Conservation (phyloP, 2,797 vertebrate species). For the Limnodromus scolopaceus region DNA sequence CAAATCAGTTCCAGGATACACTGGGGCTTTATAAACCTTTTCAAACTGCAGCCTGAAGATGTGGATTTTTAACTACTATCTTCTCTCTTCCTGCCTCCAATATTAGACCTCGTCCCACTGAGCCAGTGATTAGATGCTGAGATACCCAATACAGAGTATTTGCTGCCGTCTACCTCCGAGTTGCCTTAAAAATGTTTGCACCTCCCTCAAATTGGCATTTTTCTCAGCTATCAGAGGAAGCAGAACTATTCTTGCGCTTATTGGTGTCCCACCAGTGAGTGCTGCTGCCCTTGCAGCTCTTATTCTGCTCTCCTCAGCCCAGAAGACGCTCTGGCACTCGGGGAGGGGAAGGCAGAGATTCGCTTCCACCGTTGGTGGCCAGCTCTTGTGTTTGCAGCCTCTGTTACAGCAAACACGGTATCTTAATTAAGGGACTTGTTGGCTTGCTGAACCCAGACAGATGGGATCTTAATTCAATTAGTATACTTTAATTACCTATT, state of each 20-base stretch:
- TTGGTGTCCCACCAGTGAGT: background rate
- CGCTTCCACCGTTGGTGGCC: background rate
- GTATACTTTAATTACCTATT: constrained; percentile 83
- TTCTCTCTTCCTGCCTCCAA: background rate
- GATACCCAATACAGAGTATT: background rate
- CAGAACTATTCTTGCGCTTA: too few relatives aligned
- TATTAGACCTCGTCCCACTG: background rate
- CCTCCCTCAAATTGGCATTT: background rate
- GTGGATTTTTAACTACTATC: background rate
- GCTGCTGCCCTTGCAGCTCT: background rate
- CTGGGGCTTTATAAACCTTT: background rate
- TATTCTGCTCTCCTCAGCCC: background rate
- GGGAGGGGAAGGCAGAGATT: background rate
- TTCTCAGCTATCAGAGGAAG: background rate
- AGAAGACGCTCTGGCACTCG: background rate
- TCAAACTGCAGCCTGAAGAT: background rate
- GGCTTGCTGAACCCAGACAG: constrained; percentile 90
- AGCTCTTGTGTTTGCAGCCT: constrained; percentile 69
- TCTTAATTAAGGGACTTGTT: constrained; percentile 91
- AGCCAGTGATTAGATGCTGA: fast-evolving
- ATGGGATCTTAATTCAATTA: constrained; percentile 96
- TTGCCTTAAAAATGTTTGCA: background rate
- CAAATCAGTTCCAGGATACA: background rate
- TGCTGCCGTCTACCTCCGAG: background rate
- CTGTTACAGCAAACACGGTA: constrained; percentile 85